Conservation (phyloP, 2,888 invertebrate genomes). For the Oscheius sp. region DNA sequence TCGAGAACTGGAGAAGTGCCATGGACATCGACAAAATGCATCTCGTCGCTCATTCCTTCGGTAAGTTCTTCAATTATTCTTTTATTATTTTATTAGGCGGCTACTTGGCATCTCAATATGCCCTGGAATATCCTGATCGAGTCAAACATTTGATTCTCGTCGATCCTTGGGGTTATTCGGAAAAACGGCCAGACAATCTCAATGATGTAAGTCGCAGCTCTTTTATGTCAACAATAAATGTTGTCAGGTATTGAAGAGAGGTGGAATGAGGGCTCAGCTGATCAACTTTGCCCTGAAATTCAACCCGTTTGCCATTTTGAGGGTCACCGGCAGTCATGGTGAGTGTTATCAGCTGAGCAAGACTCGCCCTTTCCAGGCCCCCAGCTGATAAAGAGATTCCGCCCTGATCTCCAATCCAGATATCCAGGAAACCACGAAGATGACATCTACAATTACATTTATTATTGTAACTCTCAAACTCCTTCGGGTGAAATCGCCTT, state of each 20-base stretch:
- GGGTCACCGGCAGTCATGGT: conserved; percentile 88
- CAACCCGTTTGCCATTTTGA: conserved; percentile 89
- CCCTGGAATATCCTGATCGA: conserved; percentile 85
- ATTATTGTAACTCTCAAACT: conserved; percentile 92
- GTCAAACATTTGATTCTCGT: conserved; percentile 91
- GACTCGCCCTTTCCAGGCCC: conserved; percentile 79
- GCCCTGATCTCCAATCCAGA: conserved; percentile 89
- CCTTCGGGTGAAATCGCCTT: conserved; percentile 94
- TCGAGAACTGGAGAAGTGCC: conserved; percentile 93
- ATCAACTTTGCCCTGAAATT: conserved; percentile 84
- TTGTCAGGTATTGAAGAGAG: conserved; percentile 10
- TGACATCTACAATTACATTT: conserved; percentile 83
- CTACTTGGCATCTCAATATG: conserved; percentile 88
- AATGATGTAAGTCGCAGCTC: neutral
- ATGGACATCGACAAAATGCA: conserved; percentile 88
- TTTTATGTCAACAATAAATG: neutral
- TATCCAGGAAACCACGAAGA: conserved; percentile 79
- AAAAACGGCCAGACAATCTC: conserved; percentile 72
- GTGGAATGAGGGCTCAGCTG: conserved; percentile 73
- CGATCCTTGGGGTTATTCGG: conserved; percentile 85
- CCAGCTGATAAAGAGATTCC: conserved; percentile 85
- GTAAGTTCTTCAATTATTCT: too few relatives aligned
- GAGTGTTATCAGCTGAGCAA: too few relatives aligned
- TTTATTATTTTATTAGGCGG: too few relatives aligned
- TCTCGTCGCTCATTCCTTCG: conserved; percentile 82